Evolutionary conservation across 2,888 invertebrate species (phyloP), one percentile per base, ranked within the genome.

Genomic region (Isotomurus palustris): DNA sequence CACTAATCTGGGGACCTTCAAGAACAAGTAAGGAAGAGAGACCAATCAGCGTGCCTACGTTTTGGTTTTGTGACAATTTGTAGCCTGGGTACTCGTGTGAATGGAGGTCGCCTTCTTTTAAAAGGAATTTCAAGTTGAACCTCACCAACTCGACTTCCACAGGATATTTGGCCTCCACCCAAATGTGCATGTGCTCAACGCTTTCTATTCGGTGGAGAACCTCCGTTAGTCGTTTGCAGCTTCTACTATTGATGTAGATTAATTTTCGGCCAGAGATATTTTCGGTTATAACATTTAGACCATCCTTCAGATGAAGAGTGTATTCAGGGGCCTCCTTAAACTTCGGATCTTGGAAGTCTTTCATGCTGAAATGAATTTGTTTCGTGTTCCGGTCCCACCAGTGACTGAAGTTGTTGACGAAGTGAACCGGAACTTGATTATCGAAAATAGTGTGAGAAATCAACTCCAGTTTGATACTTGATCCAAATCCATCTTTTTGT

Each of bases 371-470:
- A 28, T 28, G 5, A 6, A 47, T 28, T 14, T 8, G 8, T 6
- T 47, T 47, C 28, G 25, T 21, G 3, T 36, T 8, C 1, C 17
- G 24, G 38, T 55, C 45, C 56, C 53, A 40, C 62, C 62, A 62
- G 24, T 62, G 62, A 49, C 41, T 50, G 22, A 49, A 59, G 5
- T 63, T 54, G 17, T 60, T 28, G 1, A 53, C 28, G 19, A 63
- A 45, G 1, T 24, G 19, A 28, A 19, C 25, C 1, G 49, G 32
- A 43, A 50, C 27, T 27, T 48, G 21, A 17, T 48, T 27, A 5
- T 49, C 22, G 22, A 58, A 38, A 12, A 35, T 2, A 8, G 22
- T 17, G n/a, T 22, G 29, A 17, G 53, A 38, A 17, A 40, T 47
- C 28, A 41, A 52, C 48, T 50, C 47, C 36, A 49, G 56, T 53